phyloP scores from a whole-genome alignment of 2,113 vertebrate species.

The Bungarus multicinctus region DNA sequence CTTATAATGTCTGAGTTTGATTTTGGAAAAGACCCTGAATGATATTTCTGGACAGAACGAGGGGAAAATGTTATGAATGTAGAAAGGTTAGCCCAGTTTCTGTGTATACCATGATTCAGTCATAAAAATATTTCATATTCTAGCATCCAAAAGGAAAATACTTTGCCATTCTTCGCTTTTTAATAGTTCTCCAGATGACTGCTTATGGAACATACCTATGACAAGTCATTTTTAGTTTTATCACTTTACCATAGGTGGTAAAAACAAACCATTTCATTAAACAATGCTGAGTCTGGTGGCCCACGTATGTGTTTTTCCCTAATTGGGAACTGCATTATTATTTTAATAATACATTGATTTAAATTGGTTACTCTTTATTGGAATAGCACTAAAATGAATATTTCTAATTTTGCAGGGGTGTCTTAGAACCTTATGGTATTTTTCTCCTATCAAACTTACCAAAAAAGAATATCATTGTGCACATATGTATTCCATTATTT shows the following conservation, averaged over 20 bases:
- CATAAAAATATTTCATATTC: slow-evolving; percentile 38
- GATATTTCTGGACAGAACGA: slow-evolving; percentile 60
- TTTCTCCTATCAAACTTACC: not conserved
- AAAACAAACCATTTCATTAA: not conserved
- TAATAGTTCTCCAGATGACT: not conserved
- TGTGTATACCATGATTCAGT: not conserved
- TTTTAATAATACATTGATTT: not conserved
- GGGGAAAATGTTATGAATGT: slow-evolving; percentile 51
- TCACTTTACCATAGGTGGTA: not conserved
- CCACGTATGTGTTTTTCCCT: not conserved
- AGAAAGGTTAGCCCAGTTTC: slow-evolving; percentile 40
- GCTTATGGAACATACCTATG: not conserved
- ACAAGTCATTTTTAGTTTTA: not conserved
- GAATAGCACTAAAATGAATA: not conserved
- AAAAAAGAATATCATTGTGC: not conserved
- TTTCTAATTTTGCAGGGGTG: not conserved
- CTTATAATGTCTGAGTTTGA: slow-evolving; percentile 53
- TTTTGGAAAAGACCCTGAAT: slow-evolving; percentile 48
- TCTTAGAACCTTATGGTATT: not conserved
- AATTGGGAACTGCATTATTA: not conserved
- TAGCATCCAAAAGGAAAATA: not conserved
- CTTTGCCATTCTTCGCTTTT: slow-evolving; percentile 2
- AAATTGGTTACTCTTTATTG: not conserved
- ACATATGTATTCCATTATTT: not conserved
- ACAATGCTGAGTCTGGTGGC: not conserved